Conservation (phyloP, 64 coral and sea anemone species). For the Montipora cactus region DNA sequence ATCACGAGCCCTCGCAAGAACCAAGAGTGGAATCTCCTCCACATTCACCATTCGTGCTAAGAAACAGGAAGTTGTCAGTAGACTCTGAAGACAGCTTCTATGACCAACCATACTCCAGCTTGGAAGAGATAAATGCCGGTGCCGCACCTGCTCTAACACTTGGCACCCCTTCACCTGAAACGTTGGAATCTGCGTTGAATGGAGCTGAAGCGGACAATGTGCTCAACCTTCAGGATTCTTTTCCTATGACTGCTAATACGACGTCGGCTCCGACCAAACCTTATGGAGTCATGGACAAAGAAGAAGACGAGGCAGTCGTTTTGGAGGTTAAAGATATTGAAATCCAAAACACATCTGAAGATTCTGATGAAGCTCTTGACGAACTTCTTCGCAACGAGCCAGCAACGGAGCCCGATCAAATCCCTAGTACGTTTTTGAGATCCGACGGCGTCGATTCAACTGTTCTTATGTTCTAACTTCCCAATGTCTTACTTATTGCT, state of each 20-base stretch:
- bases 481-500: no score
- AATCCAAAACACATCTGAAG: not conserved
- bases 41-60: constrained; percentile 33
- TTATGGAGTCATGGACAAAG: constrained; percentile 26
- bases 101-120: constrained; percentile 84
- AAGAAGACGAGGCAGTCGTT: constrained; percentile 32
- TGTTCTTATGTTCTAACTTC: constrained; percentile 4
- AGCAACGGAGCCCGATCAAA: not conserved
- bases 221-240: not conserved
- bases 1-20: not conserved
- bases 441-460: constrained; percentile 29
- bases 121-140: constrained; percentile 82
- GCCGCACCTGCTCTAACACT: constrained; percentile 54
- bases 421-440: not conserved
- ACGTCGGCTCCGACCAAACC: not conserved
- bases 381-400: not conserved
- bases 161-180: constrained; percentile 36
- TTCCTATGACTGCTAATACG: not conserved
- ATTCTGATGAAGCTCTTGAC: constrained; percentile 20
- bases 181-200: not conserved
- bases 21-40: not conserved
- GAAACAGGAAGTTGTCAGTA: constrained; percentile 79
- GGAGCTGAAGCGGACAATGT: not conserved
- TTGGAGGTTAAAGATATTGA: constrained; percentile 44
- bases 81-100: constrained; percentile 80